A percentile compares a stretch with the other conserved stretches of the same genome.
phyloP scores from a whole-genome alignment of 1,140 invertebrate species.

The Tribolium madens region DNA sequence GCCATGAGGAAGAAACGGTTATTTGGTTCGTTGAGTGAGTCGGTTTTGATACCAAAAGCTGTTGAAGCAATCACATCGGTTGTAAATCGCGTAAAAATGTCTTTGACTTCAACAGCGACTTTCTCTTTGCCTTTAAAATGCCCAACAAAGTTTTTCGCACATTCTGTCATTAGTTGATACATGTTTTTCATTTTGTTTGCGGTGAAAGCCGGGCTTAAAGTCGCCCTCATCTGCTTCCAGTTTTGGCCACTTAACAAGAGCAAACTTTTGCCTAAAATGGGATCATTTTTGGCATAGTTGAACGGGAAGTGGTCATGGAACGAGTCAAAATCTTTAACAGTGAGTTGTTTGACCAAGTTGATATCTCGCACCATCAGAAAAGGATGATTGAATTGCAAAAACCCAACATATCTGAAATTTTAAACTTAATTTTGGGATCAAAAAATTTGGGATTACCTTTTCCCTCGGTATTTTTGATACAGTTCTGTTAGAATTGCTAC shows the following conservation, averaged over 20 bases:
- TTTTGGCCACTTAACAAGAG: conserved; percentile 54
- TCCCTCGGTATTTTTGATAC: conserved; percentile 19
- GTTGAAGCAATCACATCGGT: conserved; percentile 55
- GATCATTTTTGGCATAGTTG: conserved; percentile 63
- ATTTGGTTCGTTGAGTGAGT: conserved; percentile 64
- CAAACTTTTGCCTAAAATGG: conserved; percentile 67
- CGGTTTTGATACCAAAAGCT: conserved; percentile 65
- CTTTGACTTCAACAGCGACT: conserved; percentile 54
- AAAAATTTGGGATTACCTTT: conserved; percentile 40
- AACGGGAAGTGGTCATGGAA: conserved; percentile 62
- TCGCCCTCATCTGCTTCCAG: conserved; percentile 65
- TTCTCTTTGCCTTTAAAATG: conserved; percentile 58
- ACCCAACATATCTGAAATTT: conserved; percentile 65
- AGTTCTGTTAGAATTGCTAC: not conserved
- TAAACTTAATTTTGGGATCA: not conserved
- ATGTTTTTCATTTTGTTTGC: conserved; percentile 64
- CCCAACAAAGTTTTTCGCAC: conserved; percentile 58
- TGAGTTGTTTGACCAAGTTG: conserved; percentile 64
- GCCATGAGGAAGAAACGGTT: conserved; percentile 67
- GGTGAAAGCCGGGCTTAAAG: conserved; percentile 65
- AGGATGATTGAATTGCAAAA: conserved; percentile 68
- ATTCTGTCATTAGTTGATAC: conserved; percentile 61
- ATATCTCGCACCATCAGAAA: conserved; percentile 70
- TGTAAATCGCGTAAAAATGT: conserved; percentile 41
- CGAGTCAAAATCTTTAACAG: conserved; percentile 64